A percentile compares a stretch with the other conserved stretches of the same genome.
Evolutionary conservation across 2,888 invertebrate species (phyloP).

Genomic region (Drosophila nigricruria): DNA sequence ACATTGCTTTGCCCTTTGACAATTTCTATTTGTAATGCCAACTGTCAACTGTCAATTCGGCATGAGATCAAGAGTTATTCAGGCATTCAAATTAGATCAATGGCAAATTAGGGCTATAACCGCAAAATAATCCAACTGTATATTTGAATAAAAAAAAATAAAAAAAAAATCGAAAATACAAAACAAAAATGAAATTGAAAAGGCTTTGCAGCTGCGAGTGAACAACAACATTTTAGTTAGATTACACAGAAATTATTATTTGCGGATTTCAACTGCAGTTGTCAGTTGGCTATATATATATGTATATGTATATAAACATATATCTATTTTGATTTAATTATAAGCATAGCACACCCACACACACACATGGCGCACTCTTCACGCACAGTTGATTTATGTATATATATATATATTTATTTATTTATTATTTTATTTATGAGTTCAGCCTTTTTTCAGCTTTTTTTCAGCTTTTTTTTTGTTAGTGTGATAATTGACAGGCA

Average conservation of each 20-base stretch:
- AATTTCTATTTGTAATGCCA: not conserved
- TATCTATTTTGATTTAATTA: conserved; percentile 33
- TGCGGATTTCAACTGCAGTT: conserved; percentile 4
- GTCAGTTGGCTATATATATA: conserved; percentile 12
- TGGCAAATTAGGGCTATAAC: conserved; percentile 9
- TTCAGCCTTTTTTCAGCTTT: conserved; percentile 9
- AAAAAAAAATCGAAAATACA: not conserved
- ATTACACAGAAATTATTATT: conserved; percentile 28
- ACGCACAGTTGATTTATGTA: conserved; percentile 46
- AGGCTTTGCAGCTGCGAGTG: not conserved
- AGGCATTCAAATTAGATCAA: conserved; percentile 3
- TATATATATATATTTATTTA: conserved; percentile 22
- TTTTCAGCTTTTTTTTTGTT: conserved; percentile 23
- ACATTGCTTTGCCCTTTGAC: not conserved
- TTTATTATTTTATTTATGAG: conserved; percentile 35
- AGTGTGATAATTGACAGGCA: conserved; percentile 69
- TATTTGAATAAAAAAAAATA: not conserved
- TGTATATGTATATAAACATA: not conserved
- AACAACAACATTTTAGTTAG: conserved; percentile 5
- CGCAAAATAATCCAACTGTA: conserved; percentile 2
- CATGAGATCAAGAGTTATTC: conserved; percentile 1
- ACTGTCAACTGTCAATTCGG: conserved; percentile 5
- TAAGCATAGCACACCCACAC: conserved; percentile 3
- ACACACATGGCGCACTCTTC: conserved; percentile 16
- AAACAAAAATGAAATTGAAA: not conserved